Percentiles rank a stretch among this genome's conserved stretches.
These are phyloP conservation scores for Opisthograptis luteolata DNA, from an alignment of 2,888 invertebrate genomes.

Conservation along the genomic window DNA sequence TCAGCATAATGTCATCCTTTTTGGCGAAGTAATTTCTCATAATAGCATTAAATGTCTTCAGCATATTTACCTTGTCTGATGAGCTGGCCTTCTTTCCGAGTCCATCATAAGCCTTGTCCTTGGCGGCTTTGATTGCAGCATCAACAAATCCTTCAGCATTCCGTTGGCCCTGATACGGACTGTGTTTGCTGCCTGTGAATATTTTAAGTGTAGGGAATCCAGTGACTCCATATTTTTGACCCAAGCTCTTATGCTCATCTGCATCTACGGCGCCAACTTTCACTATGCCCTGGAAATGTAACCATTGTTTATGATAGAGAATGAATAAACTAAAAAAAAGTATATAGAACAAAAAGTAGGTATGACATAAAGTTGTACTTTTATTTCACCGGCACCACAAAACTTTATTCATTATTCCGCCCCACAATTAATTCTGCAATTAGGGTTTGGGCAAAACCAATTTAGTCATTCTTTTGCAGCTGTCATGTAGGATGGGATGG, in stretches of 20 bases:
- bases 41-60: constrained; percentile 33
- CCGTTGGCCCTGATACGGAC: constrained; percentile 93
- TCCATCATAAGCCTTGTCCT: constrained; percentile 88
- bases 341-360: too few species aligned
- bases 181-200: constrained; percentile 94
- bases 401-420: too few species aligned
- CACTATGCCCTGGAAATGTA: constrained; percentile 88
- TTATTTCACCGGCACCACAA: too few species aligned
- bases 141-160: constrained; percentile 95
- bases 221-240: constrained; percentile 90
- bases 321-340: too few species aligned
- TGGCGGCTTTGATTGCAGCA: constrained; percentile 90
- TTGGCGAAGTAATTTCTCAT: constrained; percentile 32
- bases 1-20: constrained; percentile 2
- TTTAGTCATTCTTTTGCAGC: too few species aligned
- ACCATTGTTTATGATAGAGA: too few species aligned
- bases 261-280: constrained; percentile 98
- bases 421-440: too few species aligned
- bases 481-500: too few species aligned
- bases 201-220: constrained; percentile 99
- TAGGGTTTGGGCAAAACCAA: too few species aligned
- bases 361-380: too few species aligned
- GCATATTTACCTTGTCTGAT: constrained; percentile 69
- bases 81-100: constrained; percentile 86
- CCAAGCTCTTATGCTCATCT: constrained; percentile 93